phyloP scores from a whole-genome alignment of 2,113 vertebrate genomes.

The Raphicerus campestris region DNA sequence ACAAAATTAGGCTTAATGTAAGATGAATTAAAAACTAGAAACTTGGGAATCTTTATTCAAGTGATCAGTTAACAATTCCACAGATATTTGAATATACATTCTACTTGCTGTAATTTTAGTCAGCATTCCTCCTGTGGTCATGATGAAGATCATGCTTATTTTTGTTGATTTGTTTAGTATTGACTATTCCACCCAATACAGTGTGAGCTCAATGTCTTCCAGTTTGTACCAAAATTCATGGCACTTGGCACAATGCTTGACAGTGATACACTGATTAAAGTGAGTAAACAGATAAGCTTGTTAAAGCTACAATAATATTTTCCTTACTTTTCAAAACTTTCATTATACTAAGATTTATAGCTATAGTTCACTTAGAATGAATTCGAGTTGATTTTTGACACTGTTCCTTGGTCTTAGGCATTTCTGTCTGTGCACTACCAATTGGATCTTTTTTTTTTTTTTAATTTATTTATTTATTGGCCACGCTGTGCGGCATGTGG shows the following conservation, averaged over 20 bases:
- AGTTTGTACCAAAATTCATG: neutral
- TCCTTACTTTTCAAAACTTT: neutral
- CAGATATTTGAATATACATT: neutral
- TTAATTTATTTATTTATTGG: too few relatives aligned
- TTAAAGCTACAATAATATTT: neutral
- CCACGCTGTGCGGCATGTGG: too few relatives aligned
- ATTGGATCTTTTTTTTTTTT: neutral
- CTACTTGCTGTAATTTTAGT: neutral
- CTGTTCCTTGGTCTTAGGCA: neutral
- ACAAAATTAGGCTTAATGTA: conserved; percentile 30
- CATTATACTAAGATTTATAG: neutral
- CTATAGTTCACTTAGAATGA: neutral
- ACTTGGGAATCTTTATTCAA: neutral
- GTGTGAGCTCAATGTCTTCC: neutral
- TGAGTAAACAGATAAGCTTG: neutral
- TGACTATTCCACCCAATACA: neutral
- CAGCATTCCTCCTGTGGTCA: neutral
- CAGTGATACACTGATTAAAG: neutral
- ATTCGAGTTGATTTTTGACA: neutral
- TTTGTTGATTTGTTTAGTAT: neutral
- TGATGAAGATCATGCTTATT: neutral
- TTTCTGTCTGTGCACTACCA: neutral
- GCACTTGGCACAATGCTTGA: neutral
- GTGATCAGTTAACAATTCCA: neutral
- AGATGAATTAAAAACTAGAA: neutral